Conservation (phyloP, 2,888 invertebrate genomes). For the Polydrusus pterygomalis region DNA sequence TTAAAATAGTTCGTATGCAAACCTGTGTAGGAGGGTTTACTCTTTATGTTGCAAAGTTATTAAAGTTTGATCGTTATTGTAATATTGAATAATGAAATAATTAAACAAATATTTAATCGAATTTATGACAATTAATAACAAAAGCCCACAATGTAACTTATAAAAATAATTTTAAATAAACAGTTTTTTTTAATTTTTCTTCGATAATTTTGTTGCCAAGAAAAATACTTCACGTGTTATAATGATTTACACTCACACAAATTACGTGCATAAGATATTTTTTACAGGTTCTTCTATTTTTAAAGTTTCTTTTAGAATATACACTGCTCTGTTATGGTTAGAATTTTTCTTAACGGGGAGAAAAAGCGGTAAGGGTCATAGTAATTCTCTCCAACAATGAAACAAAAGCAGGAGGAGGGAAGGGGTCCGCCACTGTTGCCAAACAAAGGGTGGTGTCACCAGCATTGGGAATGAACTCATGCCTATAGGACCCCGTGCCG, state of each 20-base stretch:
- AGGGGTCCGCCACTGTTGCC: too few species aligned
- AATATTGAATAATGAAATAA: constrained; percentile 4
- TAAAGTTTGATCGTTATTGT: constrained; percentile 9
- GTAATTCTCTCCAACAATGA: too few species aligned
- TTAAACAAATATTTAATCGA: background rate
- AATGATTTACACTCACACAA: background rate
- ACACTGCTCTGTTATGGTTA: too few species aligned
- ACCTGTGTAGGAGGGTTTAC: constrained; percentile 21
- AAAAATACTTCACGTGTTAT: constrained; percentile 10
- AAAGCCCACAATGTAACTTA: background rate
- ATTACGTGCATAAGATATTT: background rate
- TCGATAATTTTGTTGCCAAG: constrained; percentile 6
- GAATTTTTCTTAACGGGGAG: too few species aligned
- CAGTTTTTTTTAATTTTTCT: constrained; percentile 1
- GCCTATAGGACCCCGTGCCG: too few species aligned
- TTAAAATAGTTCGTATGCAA: constrained; percentile 43
- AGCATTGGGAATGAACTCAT: too few species aligned
- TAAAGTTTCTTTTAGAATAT: too few species aligned
- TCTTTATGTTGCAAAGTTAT: constrained; percentile 5
- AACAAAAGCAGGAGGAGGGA: too few species aligned
- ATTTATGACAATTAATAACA: constrained; percentile 13
- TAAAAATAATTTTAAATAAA: constrained; percentile 7
- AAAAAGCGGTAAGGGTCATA: too few species aligned
- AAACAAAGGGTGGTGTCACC: too few species aligned
- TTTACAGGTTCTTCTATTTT: too few species aligned